These are phyloP conservation scores for Acanthosepion esculentum DNA, from an alignment of 2,888 invertebrate species.

Conservation along the genomic window DNA sequence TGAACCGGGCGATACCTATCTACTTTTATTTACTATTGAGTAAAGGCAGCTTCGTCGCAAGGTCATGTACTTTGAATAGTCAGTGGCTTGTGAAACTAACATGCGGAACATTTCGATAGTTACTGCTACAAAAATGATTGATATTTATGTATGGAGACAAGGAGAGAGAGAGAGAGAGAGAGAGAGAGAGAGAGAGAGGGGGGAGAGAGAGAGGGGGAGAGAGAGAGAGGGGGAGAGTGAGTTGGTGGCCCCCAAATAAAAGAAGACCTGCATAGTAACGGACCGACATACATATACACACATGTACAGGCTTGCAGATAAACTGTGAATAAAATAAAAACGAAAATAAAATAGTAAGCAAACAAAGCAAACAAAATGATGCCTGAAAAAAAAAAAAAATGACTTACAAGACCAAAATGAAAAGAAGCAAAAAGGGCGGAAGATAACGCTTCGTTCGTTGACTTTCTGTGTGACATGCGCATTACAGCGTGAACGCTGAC, in stretches of 20 bases:
- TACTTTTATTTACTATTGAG: no score
- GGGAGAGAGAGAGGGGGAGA: neutral
- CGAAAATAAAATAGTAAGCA: no score
- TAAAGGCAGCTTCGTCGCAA: no score
- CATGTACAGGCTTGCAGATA: neutral
- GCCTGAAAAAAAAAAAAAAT: neutral
- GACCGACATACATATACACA: neutral
- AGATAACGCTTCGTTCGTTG: neutral
- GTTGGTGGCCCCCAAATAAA: neutral
- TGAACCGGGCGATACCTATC: no score
- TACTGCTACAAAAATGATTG: neutral
- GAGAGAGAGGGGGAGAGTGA: neutral
- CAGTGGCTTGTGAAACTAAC: neutral
- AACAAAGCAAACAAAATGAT: no score
- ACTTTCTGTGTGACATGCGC: slow-evolving; percentile 4
- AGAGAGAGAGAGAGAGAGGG: neutral
- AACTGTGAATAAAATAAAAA: neutral
- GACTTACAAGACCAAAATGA: neutral
- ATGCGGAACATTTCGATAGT: neutral
- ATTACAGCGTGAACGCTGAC: slow-evolving; percentile 33
- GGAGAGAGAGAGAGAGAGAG: neutral
- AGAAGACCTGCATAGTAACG: neutral
- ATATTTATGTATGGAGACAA: neutral
- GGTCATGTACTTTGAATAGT: neutral
- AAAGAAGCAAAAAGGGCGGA: neutral